Percentiles rank a stretch among this genome's conserved stretches.
Conservation (phyloP, 2,113 vertebrate genomes). For the Nothobranchius kuhntae region DNA sequence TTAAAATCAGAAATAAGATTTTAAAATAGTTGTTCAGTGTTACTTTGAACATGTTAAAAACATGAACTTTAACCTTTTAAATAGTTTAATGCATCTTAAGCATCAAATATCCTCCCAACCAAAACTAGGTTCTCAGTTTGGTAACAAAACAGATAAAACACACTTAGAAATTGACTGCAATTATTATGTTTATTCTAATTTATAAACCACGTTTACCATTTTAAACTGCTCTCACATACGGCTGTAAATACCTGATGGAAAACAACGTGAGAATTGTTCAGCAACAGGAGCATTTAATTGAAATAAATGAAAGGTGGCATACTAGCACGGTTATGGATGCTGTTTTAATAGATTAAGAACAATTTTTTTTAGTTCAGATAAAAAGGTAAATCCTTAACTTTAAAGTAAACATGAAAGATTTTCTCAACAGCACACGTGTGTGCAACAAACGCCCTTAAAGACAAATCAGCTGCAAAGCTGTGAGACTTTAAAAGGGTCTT, state of each 20-base stretch:
- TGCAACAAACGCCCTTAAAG: constrained; percentile 4
- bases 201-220: neutral
- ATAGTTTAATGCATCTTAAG: too few species aligned
- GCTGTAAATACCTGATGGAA: neutral
- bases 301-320: neutral
- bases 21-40: too few species aligned
- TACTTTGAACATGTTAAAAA: too few species aligned
- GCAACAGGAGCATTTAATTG: neutral
- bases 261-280: neutral
- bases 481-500: constrained; percentile 34
- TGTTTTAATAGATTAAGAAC: neutral
- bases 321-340: too few species aligned
- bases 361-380: neutral
- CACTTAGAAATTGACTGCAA: neutral
- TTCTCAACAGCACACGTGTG: neutral
- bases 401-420: constrained; percentile 17
- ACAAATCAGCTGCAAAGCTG: constrained; percentile 15
- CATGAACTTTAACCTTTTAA: too few species aligned
- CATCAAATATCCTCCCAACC: too few species aligned
- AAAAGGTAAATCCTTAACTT: constrained; percentile 1
- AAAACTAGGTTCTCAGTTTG: too few species aligned
- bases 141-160: too few species aligned
- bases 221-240: neutral
- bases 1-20: too few species aligned
- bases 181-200: neutral